Conservation (phyloP, 92 coral and sea anemone genomes). For the Paragorgia papillata region DNA sequence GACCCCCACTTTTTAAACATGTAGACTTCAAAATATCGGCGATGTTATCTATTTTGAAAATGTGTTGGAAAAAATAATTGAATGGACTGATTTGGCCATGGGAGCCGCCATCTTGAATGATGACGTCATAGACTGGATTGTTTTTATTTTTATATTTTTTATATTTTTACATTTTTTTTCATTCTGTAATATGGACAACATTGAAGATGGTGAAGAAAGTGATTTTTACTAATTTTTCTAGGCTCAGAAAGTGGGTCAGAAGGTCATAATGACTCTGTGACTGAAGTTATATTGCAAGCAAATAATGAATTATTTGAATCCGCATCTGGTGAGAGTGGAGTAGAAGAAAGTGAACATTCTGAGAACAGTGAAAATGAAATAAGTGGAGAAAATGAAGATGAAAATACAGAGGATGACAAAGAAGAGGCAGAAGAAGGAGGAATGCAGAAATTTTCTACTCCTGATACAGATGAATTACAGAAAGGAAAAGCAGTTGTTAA, state of each 20-base stretch:
- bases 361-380: conserved; percentile 24
- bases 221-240: too few species aligned
- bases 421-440: conserved; percentile 50
- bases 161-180: too few species aligned
- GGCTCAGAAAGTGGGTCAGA: conserved; percentile 55
- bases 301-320: conserved; percentile 21
- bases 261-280: conserved; percentile 16
- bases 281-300: not conserved
- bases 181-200: too few species aligned
- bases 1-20: too few species aligned
- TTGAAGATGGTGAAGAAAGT: too few species aligned
- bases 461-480: conserved; percentile 65
- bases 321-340: conserved; percentile 5
- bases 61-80: too few species aligned
- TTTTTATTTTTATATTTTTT: too few species aligned
- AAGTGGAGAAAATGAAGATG: conserved; percentile 37
- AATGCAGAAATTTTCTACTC: conserved; percentile 27
- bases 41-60: too few species aligned
- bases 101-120: too few species aligned
- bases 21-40: too few species aligned
- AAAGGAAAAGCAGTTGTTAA: conserved; percentile 86
- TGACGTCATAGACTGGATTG: too few species aligned
- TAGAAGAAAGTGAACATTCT: conserved; percentile 29
- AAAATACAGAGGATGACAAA: conserved; percentile 7
- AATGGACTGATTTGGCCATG: too few species aligned